A percentile compares a stretch with the other conserved stretches of the same genome.
Conservation (phyloP, 2,797 vertebrate species). For the Halcyon smyrnensis region DNA sequence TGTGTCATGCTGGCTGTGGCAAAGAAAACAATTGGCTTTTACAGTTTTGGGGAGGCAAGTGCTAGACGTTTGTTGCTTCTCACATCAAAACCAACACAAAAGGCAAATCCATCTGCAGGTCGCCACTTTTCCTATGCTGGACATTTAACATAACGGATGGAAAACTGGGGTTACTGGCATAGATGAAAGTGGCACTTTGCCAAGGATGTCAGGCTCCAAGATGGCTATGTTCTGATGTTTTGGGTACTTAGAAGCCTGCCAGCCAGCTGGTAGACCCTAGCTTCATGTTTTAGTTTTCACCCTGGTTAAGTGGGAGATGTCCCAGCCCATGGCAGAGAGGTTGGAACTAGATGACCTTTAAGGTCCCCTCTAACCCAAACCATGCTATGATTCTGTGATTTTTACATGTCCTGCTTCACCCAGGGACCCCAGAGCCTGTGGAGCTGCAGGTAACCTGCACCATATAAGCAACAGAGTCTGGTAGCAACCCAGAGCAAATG, state of each 20-base stretch:
- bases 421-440: fast-evolving
- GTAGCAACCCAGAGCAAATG: not conserved
- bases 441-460: not conserved
- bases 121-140: not conserved
- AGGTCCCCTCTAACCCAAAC: not conserved
- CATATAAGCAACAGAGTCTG: no score
- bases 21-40: slow-evolving; percentile 18
- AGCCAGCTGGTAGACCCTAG: not conserved
- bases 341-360: not conserved
- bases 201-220: not conserved
- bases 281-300: not conserved
- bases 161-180: not conserved
- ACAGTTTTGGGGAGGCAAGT: not conserved
- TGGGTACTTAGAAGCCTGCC: not conserved
- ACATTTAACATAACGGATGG: not conserved
- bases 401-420: not conserved
- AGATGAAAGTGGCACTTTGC: not conserved
- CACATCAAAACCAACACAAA: not conserved
- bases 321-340: not conserved
- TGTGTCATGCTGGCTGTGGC: not conserved
- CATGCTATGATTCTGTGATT: not conserved
- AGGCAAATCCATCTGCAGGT: not conserved
- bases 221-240: not conserved
- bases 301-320: not conserved
- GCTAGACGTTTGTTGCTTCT: not conserved